A percentile compares a stretch with the other conserved stretches of the same genome.
phyloP scores from a whole-genome alignment of 2,113 vertebrate genomes.

The Zosterops pallidus region DNA sequence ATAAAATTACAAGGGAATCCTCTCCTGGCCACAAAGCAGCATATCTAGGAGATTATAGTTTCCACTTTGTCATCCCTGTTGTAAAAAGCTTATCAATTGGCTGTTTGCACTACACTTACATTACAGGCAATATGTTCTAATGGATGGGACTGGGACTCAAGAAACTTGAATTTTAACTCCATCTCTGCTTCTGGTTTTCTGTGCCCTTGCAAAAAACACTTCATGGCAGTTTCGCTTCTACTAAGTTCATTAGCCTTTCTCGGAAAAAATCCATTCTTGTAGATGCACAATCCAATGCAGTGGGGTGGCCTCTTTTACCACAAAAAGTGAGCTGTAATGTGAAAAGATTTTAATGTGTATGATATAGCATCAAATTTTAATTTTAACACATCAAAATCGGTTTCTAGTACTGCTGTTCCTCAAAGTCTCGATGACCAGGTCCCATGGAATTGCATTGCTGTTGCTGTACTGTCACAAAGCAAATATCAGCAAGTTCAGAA shows the following conservation, averaged over 20 bases:
- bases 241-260: not conserved
- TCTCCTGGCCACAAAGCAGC: conserved; percentile 5
- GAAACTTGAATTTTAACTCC: conserved; percentile 18
- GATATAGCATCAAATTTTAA: not conserved
- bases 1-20: not conserved
- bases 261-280: not conserved
- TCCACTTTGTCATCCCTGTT: conserved; percentile 12
- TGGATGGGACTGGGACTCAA: not conserved
- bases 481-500: not conserved
- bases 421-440: not conserved
- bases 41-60: conserved; percentile 31
- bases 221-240: not conserved
- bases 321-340: not conserved
- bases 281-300: not conserved
- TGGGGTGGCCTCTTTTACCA: not conserved
- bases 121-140: not conserved
- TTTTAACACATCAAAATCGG: not conserved
- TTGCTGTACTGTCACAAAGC: not conserved
- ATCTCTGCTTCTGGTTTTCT: not conserved
- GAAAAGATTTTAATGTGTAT: not conserved
- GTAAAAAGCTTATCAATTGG: conserved; percentile 43
- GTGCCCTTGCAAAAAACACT: not conserved
- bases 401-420: not conserved
- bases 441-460: not conserved
- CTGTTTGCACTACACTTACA: conserved; percentile 3